Base-by-base conservation (phyloP, 2,113 vertebrate genomes). In the Cephalopholis sonnerati region DNA sequence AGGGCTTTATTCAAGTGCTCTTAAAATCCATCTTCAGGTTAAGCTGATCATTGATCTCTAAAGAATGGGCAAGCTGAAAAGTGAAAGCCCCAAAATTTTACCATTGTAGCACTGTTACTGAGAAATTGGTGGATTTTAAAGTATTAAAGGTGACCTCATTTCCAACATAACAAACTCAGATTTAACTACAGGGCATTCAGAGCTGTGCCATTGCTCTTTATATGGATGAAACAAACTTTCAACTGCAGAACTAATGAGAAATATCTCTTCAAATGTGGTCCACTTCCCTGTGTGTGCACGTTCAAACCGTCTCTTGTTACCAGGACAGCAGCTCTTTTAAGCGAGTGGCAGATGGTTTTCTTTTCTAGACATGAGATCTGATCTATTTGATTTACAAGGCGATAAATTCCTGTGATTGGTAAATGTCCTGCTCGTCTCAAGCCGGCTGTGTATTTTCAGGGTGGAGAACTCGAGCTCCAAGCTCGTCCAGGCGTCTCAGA, bases 381-480 rank as follows among this genome's bases (percentile, higher is more conserved):
- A 73, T 77, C n/a, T 32, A 25, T 58, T n/a, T 39, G n/a, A 75
- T 70, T 83, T 79, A 68, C 36, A 74, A 29, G 63, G 71, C 62
- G 41, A 76, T 82, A 68, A 57, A 81, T 48, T 53, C 39, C 20
- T 65, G 4, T 74, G 69, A 27, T 66, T 54, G 20, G 22, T 82
- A 25, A 15, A 58, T 54, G 20, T 27, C 50, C 55, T 22, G 18
- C 6, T 74, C 3, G 4, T 77, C 69, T 39, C 71, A 67, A 85
- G 24, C 25, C 46, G 4, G 32, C 32, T 58, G 50, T 89, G 39
- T 82, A 24, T 87, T 57, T 87, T 84, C 90, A 99, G 98, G 91
- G 98, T 99, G 85, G 98, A 99, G 94, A 99, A 98, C 32, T 98
- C 98, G 22, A 97, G 96, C 84, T 97, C 97, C 5, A 99, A 99